These are phyloP conservation scores for Drosophila paulistorum DNA, from an alignment of 1,140 invertebrate genomes.

Conservation along the genomic window DNA sequence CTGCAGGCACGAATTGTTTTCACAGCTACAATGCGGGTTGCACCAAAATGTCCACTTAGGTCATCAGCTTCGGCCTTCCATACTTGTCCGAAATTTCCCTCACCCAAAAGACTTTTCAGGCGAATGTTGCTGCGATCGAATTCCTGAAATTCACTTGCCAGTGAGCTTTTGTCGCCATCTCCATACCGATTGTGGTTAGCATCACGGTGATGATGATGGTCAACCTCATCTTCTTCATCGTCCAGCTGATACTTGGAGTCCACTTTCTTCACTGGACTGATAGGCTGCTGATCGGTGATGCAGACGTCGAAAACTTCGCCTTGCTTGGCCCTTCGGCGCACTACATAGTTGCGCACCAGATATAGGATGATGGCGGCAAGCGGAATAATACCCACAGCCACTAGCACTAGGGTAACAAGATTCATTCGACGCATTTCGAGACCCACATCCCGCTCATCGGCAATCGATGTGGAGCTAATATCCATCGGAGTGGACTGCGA, in stretches of 20 bases:
- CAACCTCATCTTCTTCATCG: constrained; percentile 83
- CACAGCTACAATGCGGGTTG: constrained; percentile 91
- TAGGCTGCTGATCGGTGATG: constrained; percentile 84
- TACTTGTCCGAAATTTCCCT: constrained; percentile 94
- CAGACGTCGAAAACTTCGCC: constrained; percentile 85
- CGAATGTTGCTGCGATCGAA: constrained; percentile 91
- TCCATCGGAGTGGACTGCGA: constrained; percentile 27
- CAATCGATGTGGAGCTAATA: constrained; percentile 78
- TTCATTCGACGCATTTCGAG: constrained; percentile 85
- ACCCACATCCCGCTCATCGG: constrained; percentile 82
- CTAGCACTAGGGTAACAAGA: constrained; percentile 85
- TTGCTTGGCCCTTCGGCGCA: constrained; percentile 85
- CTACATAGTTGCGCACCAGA: constrained; percentile 84
- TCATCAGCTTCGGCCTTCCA: constrained; percentile 93
- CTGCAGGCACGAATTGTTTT: constrained; percentile 91
- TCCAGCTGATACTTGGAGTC: constrained; percentile 75
- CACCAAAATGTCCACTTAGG: constrained; percentile 89
- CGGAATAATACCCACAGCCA: constrained; percentile 85
- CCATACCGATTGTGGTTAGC: constrained; percentile 73
- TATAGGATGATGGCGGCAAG: constrained; percentile 85
- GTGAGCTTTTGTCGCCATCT: constrained; percentile 66
- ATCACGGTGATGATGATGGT: constrained; percentile 75
- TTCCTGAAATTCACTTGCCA: constrained; percentile 86
- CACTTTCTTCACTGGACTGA: constrained; percentile 78
- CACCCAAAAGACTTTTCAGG: constrained; percentile 90